Percentiles rank a stretch among this genome's conserved stretches.
Conservation (phyloP, 1,140 invertebrate genomes). For the Scaptomyza pallida region DNA sequence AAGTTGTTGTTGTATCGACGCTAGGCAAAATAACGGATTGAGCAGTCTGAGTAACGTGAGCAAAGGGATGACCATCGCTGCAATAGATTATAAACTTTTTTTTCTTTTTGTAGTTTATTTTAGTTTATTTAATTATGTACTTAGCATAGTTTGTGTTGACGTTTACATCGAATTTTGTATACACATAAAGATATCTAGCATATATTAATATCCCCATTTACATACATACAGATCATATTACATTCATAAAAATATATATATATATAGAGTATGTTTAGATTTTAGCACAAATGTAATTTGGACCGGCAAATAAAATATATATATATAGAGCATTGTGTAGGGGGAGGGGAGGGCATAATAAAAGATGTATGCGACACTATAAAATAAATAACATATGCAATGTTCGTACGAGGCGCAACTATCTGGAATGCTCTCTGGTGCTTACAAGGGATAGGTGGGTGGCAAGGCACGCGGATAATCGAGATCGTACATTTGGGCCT, state of each 20-base stretch:
- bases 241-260: conserved; percentile 47
- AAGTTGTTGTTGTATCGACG: no score
- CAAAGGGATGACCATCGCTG: no score
- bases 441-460: conserved; percentile 61
- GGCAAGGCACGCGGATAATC: conserved; percentile 89
- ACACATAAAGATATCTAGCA: conserved; percentile 55
- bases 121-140: conserved; percentile 32
- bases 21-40: no score
- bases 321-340: conserved; percentile 1
- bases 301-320: conserved; percentile 15
- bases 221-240: conserved; percentile 41
- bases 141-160: conserved; percentile 55
- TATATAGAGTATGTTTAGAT: no score
- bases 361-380: conserved; percentile 38
- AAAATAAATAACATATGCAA: conserved; percentile 74
- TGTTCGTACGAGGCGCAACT: conserved; percentile 16
- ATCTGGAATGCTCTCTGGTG: conserved; percentile 38
- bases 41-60: no score
- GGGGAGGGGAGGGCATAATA: conserved; percentile 22
- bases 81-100: no score
- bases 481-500: conserved; percentile 92
- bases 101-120: conserved; percentile 16
- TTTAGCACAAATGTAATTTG: conserved; percentile 16
- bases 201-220: conserved; percentile 77
- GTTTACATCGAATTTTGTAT: conserved; percentile 67